phyloP scores from a whole-genome alignment of 1,140 invertebrate species.

The Sipha flava region DNA sequence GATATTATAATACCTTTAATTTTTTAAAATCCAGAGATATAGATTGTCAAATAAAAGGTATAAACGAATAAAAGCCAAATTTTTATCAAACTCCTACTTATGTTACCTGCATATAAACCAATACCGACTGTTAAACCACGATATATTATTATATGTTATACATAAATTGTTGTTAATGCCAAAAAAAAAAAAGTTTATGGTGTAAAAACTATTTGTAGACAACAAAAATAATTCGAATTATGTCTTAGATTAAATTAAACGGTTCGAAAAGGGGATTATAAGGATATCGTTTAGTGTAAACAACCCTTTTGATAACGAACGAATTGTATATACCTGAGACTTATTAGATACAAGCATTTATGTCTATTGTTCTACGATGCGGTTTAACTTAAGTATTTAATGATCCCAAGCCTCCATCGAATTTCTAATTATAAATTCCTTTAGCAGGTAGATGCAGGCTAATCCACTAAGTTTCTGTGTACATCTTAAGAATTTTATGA shows the following conservation, averaged over 20 bases:
- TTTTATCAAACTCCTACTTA: too few species aligned
- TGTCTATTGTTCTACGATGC: not conserved
- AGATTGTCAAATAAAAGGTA: too few species aligned
- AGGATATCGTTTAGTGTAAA: not conserved
- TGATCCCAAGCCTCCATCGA: not conserved
- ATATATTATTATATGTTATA: too few species aligned
- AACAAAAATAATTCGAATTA: too few species aligned
- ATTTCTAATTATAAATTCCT: not conserved
- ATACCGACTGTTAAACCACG: too few species aligned
- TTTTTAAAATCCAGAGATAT: too few species aligned
- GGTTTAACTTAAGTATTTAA: not conserved
- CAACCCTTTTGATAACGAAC: not conserved
- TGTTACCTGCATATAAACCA: too few species aligned
- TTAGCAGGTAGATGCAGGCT: not conserved
- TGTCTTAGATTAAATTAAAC: not conserved
- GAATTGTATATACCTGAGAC: not conserved
- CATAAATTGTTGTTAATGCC: too few species aligned
- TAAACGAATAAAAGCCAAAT: too few species aligned
- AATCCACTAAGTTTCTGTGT: not conserved
- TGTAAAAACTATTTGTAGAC: too few species aligned
- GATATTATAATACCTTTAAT: too few species aligned
- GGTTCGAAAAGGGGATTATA: not conserved
- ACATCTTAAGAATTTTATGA: not conserved
- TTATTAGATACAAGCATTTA: not conserved
- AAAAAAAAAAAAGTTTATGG: too few species aligned